Percentiles rank a stretch among this genome's conserved stretches.
These are phyloP conservation scores for Lophius piscatorius DNA, from an alignment of 2,113 vertebrate species.

Conservation along the genomic window DNA sequence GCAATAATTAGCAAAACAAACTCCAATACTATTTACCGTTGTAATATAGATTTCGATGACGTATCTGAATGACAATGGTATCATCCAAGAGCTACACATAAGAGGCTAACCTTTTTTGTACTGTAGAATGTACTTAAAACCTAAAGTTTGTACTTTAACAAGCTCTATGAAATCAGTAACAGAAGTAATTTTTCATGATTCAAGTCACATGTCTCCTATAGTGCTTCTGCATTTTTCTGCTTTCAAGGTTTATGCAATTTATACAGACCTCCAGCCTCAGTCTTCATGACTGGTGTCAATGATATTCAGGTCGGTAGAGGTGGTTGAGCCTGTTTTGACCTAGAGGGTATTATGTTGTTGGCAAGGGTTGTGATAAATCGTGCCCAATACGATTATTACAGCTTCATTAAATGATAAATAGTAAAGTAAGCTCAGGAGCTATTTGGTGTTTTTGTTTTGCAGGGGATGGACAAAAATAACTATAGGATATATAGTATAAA, in stretches of 20 bases:
- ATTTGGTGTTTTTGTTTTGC: background rate
- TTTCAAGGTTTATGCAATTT: conserved; percentile 29
- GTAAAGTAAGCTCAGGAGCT: background rate
- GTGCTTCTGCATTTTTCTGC: conserved; percentile 6
- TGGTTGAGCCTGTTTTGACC: conserved; percentile 43
- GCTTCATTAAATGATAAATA: conserved; percentile 59
- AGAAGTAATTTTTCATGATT: no score
- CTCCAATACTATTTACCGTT: no score
- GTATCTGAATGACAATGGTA: no score
- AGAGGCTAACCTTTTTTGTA: no score
- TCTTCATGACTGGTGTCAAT: conserved; percentile 49
- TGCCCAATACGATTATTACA: conserved; percentile 62
- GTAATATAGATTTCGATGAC: no score
- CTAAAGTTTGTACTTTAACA: no score
- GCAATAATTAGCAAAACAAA: no score
- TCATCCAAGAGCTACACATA: no score
- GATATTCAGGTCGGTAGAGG: conserved; percentile 65
- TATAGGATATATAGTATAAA: background rate
- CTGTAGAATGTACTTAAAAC: no score
- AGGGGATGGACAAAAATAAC: background rate
- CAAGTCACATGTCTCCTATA: background rate
- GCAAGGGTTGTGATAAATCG: conserved; percentile 57
- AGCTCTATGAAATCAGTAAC: no score
- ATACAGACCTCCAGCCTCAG: conserved; percentile 4
- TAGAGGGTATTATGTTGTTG: conserved; percentile 56